Evolutionary conservation across 2,888 invertebrate species (phyloP).

Genomic region (Mythimna albipuncta): DNA sequence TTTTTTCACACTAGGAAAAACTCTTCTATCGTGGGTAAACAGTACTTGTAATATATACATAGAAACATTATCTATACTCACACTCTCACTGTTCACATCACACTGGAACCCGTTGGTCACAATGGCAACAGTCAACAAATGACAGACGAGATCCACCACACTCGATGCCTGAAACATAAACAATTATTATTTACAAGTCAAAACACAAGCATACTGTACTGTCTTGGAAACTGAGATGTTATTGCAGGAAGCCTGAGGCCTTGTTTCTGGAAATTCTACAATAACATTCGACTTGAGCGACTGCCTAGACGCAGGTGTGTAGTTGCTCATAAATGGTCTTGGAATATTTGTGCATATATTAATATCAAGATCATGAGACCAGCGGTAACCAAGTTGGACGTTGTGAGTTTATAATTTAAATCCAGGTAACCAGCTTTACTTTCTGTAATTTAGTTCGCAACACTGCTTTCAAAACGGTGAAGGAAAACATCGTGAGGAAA

Average conservation of each 20-base stretch:
- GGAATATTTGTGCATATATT: background rate
- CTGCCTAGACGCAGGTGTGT: background rate
- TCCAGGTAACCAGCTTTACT: too few relatives aligned
- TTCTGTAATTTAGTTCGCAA: too few relatives aligned
- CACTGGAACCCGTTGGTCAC: conserved; percentile 81
- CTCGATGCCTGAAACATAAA: conserved; percentile 77
- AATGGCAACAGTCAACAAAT: conserved; percentile 76
- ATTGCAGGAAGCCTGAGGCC: conserved; percentile 16
- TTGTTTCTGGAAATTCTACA: conserved; percentile 1
- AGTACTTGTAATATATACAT: conserved; percentile 25
- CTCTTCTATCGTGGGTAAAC: background rate
- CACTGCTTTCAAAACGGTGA: too few relatives aligned
- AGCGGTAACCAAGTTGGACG: too few relatives aligned
- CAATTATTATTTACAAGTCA: conserved; percentile 49
- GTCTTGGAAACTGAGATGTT: conserved; percentile 28
- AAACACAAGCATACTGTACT: conserved; percentile 23
- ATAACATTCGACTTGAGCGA: conserved; percentile 6
- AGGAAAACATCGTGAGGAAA: too few relatives aligned
- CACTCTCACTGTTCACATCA: conserved; percentile 73
- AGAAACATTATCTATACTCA: conserved; percentile 67
- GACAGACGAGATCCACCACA: conserved; percentile 76
- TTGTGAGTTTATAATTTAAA: too few relatives aligned
- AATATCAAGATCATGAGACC: too few relatives aligned
- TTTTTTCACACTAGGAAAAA: too few relatives aligned
- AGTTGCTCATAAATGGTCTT: background rate